phyloP scores from a whole-genome alignment of 2,113 vertebrate genomes.

The Hymenochirus boettgeri region DNA sequence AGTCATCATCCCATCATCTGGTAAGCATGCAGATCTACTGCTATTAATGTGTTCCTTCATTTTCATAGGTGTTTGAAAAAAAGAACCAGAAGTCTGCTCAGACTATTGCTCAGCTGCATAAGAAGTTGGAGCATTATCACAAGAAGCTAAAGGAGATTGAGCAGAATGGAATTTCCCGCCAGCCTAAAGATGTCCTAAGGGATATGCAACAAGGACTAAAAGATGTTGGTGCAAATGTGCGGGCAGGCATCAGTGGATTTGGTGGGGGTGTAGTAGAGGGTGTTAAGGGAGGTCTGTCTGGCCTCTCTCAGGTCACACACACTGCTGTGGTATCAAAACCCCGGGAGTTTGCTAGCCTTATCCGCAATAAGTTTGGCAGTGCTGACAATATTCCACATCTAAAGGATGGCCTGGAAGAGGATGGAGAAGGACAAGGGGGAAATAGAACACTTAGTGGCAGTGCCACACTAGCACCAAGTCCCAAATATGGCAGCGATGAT shows the following conservation, averaged over 20 bases:
- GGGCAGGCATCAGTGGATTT: conserved; percentile 94
- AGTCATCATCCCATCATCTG: no score
- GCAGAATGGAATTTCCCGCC: conserved; percentile 90
- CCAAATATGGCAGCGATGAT: conserved; percentile 93
- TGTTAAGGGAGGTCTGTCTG: conserved; percentile 88
- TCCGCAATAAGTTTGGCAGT: conserved; percentile 96
- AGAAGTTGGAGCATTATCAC: conserved; percentile 95
- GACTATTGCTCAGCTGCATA: conserved; percentile 94
- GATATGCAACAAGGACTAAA: conserved; percentile 98
- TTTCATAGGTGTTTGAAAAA: conserved; percentile 83
- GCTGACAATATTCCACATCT: conserved; percentile 94
- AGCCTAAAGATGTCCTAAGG: conserved; percentile 93
- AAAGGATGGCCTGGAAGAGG: conserved; percentile 88
- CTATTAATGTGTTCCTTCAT: no score
- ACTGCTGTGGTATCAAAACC: conserved; percentile 92
- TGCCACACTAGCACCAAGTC: conserved; percentile 91
- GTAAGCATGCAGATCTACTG: no score
- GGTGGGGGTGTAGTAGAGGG: conserved; percentile 92
- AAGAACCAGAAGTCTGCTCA: conserved; percentile 98
- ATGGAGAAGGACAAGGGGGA: conserved; percentile 77
- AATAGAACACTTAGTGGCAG: conserved; percentile 85
- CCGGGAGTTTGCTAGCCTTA: conserved; percentile 91
- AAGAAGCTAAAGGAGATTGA: conserved; percentile 94
- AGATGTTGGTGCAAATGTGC: conserved; percentile 91
- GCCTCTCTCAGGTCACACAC: conserved; percentile 84